Base-by-base conservation (phyloP, 2,113 vertebrate species). In the Macquaria ambigua region DNA sequence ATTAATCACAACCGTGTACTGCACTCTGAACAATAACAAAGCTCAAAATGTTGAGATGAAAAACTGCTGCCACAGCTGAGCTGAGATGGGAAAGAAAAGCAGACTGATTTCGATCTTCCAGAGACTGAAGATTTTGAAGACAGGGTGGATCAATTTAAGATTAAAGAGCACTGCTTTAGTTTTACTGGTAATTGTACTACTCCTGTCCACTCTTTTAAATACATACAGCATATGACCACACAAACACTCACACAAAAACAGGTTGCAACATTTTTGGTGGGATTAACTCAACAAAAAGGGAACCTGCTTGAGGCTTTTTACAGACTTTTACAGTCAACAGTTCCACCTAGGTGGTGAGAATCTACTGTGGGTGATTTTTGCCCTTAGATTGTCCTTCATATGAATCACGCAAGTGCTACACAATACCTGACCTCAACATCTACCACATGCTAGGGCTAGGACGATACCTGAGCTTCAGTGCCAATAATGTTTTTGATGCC, bases 1-100 rank as follows among this genome's bases (percentile, higher is more conserved):
- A 89, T 87, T 89, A 84, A 90, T 89, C 83, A 83, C 83, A 69
- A 21, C 12, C 8, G 8, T 52, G 77, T 76, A 81, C 81, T 58
- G 87, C 46, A 9, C 74, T 53, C 53, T 53, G 80, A 90, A 76
- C 73, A 82, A 18, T 73, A 80, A 85, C 71, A 83, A 82, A 82
- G 73, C 64, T 78, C 20, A 43, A 72, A 72, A 55, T 18, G 39
- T 53, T 2, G 39, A 79, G 74, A 88, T 74, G 73, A 82, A 82
- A 84, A 84, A 80, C 15, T 0, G 31, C 62, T 14, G 71, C 76
- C 18, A 20, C 52, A 43, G 79, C 76, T 12, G 74, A 82, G 84
- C 80, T 8, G 52, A 52, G 74, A 74, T 11, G 16, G 66, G 75
- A 85, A 89, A 81, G 80, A 74, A 83, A 85, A 72, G 69, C 53